A percentile compares a stretch with the other conserved stretches of the same genome.
Conservation (phyloP, 2,888 invertebrate species). For the Subacronicta megacephala region DNA sequence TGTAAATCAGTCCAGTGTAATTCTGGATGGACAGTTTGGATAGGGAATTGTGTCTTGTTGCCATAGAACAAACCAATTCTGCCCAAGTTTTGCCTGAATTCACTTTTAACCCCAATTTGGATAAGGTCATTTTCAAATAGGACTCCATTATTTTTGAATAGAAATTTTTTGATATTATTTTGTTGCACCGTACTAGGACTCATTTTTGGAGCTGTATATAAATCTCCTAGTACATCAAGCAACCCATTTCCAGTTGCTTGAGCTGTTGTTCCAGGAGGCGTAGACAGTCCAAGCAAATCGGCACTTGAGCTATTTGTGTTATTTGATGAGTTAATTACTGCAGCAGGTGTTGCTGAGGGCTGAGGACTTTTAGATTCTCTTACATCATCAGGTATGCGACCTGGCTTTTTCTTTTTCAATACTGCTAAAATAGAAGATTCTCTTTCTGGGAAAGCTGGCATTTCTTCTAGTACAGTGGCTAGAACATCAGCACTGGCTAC, state of each 20-base stretch:
- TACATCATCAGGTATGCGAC: conserved; percentile 96
- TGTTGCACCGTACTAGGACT: conserved; percentile 91
- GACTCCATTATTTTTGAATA: conserved; percentile 99
- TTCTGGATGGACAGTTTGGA: conserved; percentile 93
- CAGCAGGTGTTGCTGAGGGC: conserved; percentile 80
- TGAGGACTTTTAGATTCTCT: conserved; percentile 95
- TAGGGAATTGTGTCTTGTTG: conserved; percentile 97
- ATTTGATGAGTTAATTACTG: conserved; percentile 85
- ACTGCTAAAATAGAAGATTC: conserved; percentile 99
- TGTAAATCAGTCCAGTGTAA: conserved; percentile 92
- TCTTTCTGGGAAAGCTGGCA: conserved; percentile 99
- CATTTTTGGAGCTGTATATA: conserved; percentile 92
- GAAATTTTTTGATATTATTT: conserved; percentile 97
- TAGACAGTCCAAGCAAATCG: conserved; percentile 96
- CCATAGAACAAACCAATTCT: conserved; percentile 99
- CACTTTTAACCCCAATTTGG: conserved; percentile 99
- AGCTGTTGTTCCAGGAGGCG: conserved; percentile 94
- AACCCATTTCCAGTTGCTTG: conserved; percentile 93
- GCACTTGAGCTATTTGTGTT: conserved; percentile 91
- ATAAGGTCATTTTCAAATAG: conserved; percentile 99
- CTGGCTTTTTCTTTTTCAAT: conserved; percentile 99
- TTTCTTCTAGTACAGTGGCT: conserved; percentile 99
- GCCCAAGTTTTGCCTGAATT: conserved; percentile 98
- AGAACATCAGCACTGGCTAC: conserved; percentile 99
- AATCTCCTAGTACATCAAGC: conserved; percentile 97